Base-by-base conservation (phyloP, 2,797 vertebrate species). In the Alca torda region DNA sequence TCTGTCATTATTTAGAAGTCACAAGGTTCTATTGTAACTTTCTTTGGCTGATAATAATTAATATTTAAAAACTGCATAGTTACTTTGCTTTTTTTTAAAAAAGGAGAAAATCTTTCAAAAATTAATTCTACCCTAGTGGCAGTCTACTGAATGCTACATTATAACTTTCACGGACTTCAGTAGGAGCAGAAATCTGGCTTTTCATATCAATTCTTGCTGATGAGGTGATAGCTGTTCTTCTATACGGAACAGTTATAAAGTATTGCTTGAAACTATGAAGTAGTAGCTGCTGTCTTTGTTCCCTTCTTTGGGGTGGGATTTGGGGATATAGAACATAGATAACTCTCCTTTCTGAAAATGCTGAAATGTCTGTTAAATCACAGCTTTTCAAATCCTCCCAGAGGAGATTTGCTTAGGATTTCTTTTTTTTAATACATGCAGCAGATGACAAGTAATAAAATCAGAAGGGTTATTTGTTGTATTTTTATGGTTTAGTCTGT, bases 371-470 rank as follows among this genome's bases (percentile, higher is more conserved):
- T 91, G 68, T 86, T 89, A 95, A 93, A 87, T 94, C 63, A 53
- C 69, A 87, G 84, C 90, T 93, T 90, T 94, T 86, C 94, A 87
- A 78, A 91, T 89, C 65, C 37, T 95, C 90, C 73, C 87, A 39
- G 56, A 93, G 88, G 92, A 95, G 69, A 61, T 91, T 89, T 91
- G 77, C 79, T 65, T 90, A n/a, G 60, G 35, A 26, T 41, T 43
- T 82, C 77, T 89, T 75, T 90, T 91, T 91, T 83, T 48, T 31
- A 82, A 78, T 87, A 39, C 7, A 12, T 60, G 63, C 6, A 60
- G 53, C 68, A 88, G 83, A 76, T 89, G 94, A 87, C 65, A 96
- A 68, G 77, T 88, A 92, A 89, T 96, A 86, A 96, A 92, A 89
- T n/a, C 81, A 73, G 60, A 41, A 59, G 77, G 57, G 50, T 70